A percentile compares a stretch with the other conserved stretches of the same genome.
phyloP scores from a whole-genome alignment of 1,140 invertebrate species.

The Heterodera carotae region DNA sequence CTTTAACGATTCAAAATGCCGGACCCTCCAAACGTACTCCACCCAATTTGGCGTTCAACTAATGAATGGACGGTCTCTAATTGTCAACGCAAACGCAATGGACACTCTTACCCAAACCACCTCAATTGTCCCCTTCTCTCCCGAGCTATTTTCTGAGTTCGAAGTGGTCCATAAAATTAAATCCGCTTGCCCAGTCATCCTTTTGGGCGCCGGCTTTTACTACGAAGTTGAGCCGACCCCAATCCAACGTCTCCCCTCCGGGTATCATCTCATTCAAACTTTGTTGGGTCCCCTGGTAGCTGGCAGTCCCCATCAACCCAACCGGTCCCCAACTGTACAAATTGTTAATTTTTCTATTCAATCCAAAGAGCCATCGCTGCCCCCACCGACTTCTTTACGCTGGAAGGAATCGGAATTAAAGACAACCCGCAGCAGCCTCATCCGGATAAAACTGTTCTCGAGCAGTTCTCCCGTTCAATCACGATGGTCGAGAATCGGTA shows the following conservation, averaged over 20 bases:
- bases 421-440: not conserved
- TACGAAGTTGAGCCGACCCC: not conserved
- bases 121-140: not conserved
- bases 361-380: not conserved
- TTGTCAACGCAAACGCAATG: not conserved
- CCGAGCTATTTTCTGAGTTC: not conserved
- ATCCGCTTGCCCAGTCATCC: not conserved
- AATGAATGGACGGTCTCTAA: not conserved
- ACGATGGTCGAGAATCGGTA: not conserved
- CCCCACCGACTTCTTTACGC: slow-evolving; percentile 3
- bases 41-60: not conserved
- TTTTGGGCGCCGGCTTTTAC: slow-evolving; percentile 2
- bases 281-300: not conserved
- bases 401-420: not conserved
- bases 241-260: not conserved
- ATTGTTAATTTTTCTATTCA: not conserved
- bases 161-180: not conserved
- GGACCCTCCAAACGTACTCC: too few species aligned
- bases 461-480: not conserved
- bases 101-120: not conserved
- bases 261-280: not conserved
- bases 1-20: too few species aligned
- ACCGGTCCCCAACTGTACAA: not conserved
- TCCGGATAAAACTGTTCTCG: not conserved
- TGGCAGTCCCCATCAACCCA: not conserved